These are phyloP conservation scores for Gopherus evgoodei DNA, from an alignment of 2,113 vertebrate species.

Conservation along the genomic window DNA sequence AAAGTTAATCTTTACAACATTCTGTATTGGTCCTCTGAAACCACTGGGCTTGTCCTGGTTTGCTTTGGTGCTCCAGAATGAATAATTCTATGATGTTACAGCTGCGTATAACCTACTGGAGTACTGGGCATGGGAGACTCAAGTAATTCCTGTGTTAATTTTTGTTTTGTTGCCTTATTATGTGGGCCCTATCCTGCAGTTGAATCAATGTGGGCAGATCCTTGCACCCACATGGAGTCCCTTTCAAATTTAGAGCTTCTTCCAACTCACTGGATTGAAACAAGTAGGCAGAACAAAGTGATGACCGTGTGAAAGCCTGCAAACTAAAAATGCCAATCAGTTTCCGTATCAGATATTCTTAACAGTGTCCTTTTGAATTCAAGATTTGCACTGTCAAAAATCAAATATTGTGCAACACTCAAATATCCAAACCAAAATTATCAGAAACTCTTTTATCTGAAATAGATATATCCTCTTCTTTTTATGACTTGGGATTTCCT, in stretches of 20 bases:
- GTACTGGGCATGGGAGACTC: neutral
- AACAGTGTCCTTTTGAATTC: neutral
- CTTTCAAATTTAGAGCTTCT: neutral
- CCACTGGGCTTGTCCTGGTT: neutral
- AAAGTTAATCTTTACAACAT: conserved; percentile 11
- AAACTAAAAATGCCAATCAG: neutral
- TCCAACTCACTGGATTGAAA: neutral
- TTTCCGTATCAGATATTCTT: neutral
- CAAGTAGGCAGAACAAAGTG: neutral
- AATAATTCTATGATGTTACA: neutral
- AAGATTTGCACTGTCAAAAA: neutral
- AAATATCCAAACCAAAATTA: neutral
- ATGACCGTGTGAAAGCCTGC: neutral
- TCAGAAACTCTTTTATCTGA: neutral
- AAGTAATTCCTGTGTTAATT: neutral
- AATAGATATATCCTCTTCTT: neutral
- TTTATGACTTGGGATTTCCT: neutral
- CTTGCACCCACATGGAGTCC: neutral
- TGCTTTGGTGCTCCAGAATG: neutral
- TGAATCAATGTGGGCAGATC: neutral
- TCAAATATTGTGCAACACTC: neutral
- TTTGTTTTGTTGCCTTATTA: neutral
- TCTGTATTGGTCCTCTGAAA: neutral
- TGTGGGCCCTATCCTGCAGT: neutral
- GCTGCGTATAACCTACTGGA: neutral